A percentile compares a stretch with the other conserved stretches of the same genome.
These are phyloP conservation scores for Protosalanx chinensis DNA, from an alignment of 2,797 vertebrate species.

Conservation along the genomic window DNA sequence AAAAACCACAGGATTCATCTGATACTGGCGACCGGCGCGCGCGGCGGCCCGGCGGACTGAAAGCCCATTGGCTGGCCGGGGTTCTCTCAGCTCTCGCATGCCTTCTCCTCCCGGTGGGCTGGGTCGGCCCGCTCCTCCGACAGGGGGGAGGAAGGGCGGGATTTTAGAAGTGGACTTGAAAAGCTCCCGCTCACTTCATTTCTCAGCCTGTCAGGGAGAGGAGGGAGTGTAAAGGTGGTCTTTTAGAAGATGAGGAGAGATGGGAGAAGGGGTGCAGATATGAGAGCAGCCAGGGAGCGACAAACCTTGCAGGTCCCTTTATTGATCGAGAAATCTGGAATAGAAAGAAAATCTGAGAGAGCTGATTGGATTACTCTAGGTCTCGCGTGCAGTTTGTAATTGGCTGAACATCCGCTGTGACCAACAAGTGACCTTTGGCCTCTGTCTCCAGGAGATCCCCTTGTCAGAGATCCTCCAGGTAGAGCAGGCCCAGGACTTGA, in stretches of 20 bases:
- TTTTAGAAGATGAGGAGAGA: neutral
- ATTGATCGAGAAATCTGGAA: neutral
- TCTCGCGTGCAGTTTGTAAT: neutral
- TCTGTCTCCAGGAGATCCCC: constrained; percentile 82
- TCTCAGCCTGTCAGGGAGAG: constrained; percentile 10
- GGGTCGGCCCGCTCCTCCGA: constrained; percentile 23
- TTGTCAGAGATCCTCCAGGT: constrained; percentile 93
- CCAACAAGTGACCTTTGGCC: constrained; percentile 17
- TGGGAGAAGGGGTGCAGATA: neutral
- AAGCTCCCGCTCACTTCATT: constrained; percentile 26
- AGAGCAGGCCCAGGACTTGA: constrained; percentile 79
- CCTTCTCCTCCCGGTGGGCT: constrained; percentile 40
- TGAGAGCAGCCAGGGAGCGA: neutral
- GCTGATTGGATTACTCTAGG: neutral
- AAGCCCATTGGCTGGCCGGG: constrained; percentile 27
- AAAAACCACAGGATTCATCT: constrained; percentile 42
- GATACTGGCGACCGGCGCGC: constrained; percentile 21
- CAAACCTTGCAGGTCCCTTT: neutral
- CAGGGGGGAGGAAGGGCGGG: constrained; percentile 43
- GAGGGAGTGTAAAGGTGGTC: neutral
- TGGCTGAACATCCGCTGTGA: constrained; percentile 3
- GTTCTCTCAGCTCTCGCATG: constrained; percentile 33
- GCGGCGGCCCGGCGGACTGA: constrained; percentile 8
- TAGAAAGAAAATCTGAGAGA: neutral
- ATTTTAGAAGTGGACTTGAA: constrained; percentile 28